These are phyloP conservation scores for Muscidifurax raptorellus DNA, from an alignment of 1,140 invertebrate species.

Conservation along the genomic window DNA sequence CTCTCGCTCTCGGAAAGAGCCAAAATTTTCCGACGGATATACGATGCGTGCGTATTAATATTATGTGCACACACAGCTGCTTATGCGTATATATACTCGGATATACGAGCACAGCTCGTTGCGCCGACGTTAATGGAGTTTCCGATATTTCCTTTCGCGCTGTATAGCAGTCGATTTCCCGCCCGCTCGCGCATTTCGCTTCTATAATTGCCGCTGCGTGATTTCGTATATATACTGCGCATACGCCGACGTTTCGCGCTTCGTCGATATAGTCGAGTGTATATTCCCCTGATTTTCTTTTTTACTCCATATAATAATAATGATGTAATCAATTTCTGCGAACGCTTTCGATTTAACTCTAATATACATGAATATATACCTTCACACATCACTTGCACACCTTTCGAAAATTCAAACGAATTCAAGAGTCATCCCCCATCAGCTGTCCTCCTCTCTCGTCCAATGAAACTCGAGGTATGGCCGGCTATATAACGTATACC, in stretches of 20 bases:
- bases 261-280: too few relatives aligned
- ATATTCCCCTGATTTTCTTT: too few relatives aligned
- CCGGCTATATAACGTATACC: constrained; percentile 23
- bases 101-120: constrained; percentile 57
- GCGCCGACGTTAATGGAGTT: constrained; percentile 56
- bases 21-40: too few relatives aligned
- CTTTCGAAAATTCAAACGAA: background rate
- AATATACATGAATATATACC: too few relatives aligned
- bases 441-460: background rate
- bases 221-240: too few relatives aligned
- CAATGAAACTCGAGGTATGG: constrained; percentile 30
- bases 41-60: background rate
- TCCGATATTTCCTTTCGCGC: constrained; percentile 57
- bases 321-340: constrained; percentile 20
- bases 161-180: constrained; percentile 41
- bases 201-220: constrained; percentile 18
- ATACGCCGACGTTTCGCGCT: background rate
- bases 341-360: too few relatives aligned
- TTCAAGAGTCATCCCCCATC: background rate
- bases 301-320: too few relatives aligned
- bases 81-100: constrained; percentile 55
- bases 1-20: too few relatives aligned
- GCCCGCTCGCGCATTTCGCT: constrained; percentile 9
- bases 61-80: constrained; percentile 48
- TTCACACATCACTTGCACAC: too few relatives aligned